These are phyloP conservation scores for Caenorhabditis briggsae DNA, from an alignment of 1,140 invertebrate genomes.

Conservation along the genomic window DNA sequence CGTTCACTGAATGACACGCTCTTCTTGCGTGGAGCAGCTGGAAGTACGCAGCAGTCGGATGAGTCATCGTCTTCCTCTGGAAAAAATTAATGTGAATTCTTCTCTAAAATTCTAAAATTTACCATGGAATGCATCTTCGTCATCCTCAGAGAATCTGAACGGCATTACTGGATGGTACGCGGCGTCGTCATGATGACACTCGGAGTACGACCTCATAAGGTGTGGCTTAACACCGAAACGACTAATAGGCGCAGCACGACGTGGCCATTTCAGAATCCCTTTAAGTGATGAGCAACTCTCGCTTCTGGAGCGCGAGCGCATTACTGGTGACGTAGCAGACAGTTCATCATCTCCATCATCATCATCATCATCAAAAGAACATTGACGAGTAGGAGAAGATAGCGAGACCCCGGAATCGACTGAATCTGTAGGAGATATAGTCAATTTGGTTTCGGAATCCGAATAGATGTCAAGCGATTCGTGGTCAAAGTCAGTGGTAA, in stretches of 20 bases:
- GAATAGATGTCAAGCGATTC: slow-evolving; percentile 19
- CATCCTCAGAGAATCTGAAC: slow-evolving; percentile 32
- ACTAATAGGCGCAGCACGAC: not conserved
- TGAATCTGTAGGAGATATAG: slow-evolving; percentile 17
- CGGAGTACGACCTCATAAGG: slow-evolving; percentile 15
- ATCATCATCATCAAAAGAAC: slow-evolving; percentile 12
- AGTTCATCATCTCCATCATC: slow-evolving; percentile 29
- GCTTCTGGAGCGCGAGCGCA: not conserved
- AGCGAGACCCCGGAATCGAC: slow-evolving; percentile 25
- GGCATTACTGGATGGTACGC: not conserved
- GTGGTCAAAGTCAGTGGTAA: slow-evolving; percentile 10
- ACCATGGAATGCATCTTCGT: slow-evolving; percentile 41
- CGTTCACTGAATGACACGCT: slow-evolving; percentile 36
- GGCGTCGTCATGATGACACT: slow-evolving; percentile 15
- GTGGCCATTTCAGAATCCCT: slow-evolving; percentile 54
- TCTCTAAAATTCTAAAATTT: not conserved
- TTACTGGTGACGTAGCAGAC: not conserved
- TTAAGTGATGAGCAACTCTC: slow-evolving; percentile 44
- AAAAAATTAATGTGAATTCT: not conserved
- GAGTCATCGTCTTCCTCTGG: slow-evolving; percentile 24
- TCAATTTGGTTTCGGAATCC: slow-evolving; percentile 23
- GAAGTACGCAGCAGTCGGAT: slow-evolving; percentile 19
- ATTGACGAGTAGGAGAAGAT: slow-evolving; percentile 12
- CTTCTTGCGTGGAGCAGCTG: slow-evolving; percentile 32
- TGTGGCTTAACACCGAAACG: slow-evolving; percentile 4